Evolutionary conservation across 2,797 vertebrate genomes (phyloP), one percentile per base, ranked within the genome.

Genomic region (Anguilla anguilla): DNA sequence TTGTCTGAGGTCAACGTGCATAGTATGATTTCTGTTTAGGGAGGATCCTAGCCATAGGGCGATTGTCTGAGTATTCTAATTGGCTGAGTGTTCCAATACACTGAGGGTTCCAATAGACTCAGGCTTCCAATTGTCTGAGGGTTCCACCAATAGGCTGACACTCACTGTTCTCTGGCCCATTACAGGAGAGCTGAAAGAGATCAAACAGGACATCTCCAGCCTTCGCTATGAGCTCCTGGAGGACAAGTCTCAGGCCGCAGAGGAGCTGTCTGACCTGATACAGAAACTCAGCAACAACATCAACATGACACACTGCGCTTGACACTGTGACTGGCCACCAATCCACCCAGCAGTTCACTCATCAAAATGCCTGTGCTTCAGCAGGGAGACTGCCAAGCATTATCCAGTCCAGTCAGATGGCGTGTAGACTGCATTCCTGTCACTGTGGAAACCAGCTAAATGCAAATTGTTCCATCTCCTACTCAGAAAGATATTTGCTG

Each of bases 171-270:
- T 35, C n/a, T 11, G 0, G 28, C 31, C 64, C 19, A 46, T 89
- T 89, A 3, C 88, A 98, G 97, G 97, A 91, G 97, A 98, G 94
- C 90, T 98, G 87, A 97, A 97, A 92, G 97, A 98, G 95, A 98
- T 98, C 91, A 98, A 98, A 89, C 97, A 98, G 93, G 97, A 98
- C 89, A 98, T 98, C 89, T 98, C 97, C 89, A 98, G 97, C 90
- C 96, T 98, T 90, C 96, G 97, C 64, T 97, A 97, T 0, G 97
- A 98, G 91, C 96, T 98, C 83, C 86, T 98, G 91, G 97, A 98
- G 90, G 97, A 98, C 89, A 98, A 98, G 88, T 97, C 97, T 85
- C 97, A 98, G 92, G 96, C 96, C 1, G 97, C 97, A 2, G 96
- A 98, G 90, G 97, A 97, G 87, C 90, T 98, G 61, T 96, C 97